These are phyloP conservation scores for Embidobia sp. DNA, from an alignment of 2,888 invertebrate species.

Conservation along the genomic window DNA sequence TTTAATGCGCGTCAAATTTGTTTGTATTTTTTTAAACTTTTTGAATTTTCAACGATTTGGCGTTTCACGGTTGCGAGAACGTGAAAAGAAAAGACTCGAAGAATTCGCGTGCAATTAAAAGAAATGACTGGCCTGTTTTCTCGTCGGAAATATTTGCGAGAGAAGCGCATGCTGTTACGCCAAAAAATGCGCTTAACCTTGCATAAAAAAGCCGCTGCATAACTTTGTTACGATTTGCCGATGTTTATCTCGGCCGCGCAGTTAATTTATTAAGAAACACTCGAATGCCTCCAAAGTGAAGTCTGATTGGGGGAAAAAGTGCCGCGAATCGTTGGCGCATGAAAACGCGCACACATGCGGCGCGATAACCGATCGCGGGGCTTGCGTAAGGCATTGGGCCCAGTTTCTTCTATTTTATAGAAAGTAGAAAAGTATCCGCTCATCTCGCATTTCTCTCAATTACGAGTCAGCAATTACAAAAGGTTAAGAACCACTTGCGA, in stretches of 20 bases:
- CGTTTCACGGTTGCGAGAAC: too few relatives aligned
- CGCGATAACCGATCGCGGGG: constrained; percentile 22
- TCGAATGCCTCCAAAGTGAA: constrained; percentile 5
- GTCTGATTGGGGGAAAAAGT: constrained; percentile 7
- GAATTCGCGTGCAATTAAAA: too few relatives aligned
- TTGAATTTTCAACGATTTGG: too few relatives aligned
- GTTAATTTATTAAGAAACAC: constrained; percentile 1
- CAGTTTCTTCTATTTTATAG: constrained; percentile 58
- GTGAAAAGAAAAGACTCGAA: too few relatives aligned
- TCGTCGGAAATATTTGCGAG: too few relatives aligned
- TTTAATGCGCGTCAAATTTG: too few relatives aligned
- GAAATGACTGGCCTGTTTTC: too few relatives aligned
- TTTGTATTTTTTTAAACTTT: too few relatives aligned
- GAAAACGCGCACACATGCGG: background rate
- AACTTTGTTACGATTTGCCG: too few relatives aligned
- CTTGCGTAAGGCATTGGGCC: constrained; percentile 40
- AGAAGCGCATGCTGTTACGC: too few relatives aligned
- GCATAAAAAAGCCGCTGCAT: too few relatives aligned
- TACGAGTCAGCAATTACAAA: constrained; percentile 65
- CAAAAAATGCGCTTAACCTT: too few relatives aligned
- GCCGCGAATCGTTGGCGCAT: constrained; percentile 1
- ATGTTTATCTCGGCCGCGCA: background rate
- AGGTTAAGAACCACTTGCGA: constrained; percentile 50
- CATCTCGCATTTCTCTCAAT: constrained; percentile 66
- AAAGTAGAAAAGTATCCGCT: constrained; percentile 63